These are phyloP conservation scores for Arothron firmamentum DNA, from an alignment of 2,113 vertebrate species.

Conservation along the genomic window DNA sequence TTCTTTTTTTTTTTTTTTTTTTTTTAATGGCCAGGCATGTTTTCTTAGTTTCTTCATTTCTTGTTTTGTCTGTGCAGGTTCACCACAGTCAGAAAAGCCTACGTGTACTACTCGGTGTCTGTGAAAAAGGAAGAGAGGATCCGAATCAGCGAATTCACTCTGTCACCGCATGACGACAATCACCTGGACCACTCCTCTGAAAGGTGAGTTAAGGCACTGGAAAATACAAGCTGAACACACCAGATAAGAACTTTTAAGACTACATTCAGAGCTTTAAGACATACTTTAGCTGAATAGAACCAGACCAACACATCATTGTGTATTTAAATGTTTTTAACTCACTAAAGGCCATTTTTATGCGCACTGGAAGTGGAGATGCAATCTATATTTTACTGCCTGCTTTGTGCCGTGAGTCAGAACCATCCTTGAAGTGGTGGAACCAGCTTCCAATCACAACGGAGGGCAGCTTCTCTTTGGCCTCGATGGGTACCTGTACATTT, in stretches of 20 bases:
- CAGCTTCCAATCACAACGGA: constrained; percentile 83
- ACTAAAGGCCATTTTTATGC: neutral
- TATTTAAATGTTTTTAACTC: too few relatives aligned
- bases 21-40: too few relatives aligned
- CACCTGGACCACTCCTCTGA: constrained; percentile 78
- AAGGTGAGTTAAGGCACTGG: constrained; percentile 57
- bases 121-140: constrained; percentile 77
- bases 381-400: neutral
- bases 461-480: constrained; percentile 80
- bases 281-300: too few relatives aligned
- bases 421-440: constrained; percentile 77
- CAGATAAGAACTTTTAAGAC: too few relatives aligned
- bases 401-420: constrained; percentile 51
- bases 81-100: constrained; percentile 71
- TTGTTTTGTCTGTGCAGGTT: constrained; percentile 46
- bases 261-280: too few relatives aligned
- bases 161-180: constrained; percentile 71
- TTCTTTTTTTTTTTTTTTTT: constrained; percentile 22
- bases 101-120: constrained; percentile 80
- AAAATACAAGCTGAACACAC: too few relatives aligned
- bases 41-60: neutral
- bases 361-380: neutral
- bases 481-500: constrained; percentile 80
- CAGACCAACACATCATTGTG: too few relatives aligned
- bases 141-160: constrained; percentile 77